These are phyloP conservation scores for Molanna angustata DNA, from an alignment of 2,888 invertebrate species.

Conservation along the genomic window DNA sequence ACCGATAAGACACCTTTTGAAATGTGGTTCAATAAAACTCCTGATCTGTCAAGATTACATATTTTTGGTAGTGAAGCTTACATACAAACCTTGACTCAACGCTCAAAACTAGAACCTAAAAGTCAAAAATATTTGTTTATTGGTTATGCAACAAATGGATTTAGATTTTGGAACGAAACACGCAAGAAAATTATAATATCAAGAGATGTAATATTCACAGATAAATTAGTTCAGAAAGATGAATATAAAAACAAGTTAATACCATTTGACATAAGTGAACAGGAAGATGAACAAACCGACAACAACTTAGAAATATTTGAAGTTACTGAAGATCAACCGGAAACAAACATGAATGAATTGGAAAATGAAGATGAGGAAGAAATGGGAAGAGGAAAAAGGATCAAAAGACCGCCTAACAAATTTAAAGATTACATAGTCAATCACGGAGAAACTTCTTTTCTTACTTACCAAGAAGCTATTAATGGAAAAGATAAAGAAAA, in stretches of 20 bases:
- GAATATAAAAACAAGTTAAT: constrained; percentile 1
- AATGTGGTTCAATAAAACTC: background rate
- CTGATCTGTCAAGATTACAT: background rate
- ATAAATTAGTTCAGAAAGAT: too few species aligned
- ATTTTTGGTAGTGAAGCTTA: background rate
- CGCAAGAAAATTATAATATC: background rate
- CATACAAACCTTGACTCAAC: background rate
- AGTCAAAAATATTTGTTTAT: background rate
- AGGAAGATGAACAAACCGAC: background rate
- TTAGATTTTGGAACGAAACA: background rate
- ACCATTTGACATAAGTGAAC: background rate
- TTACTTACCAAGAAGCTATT: constrained; percentile 2
- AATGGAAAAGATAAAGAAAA: background rate
- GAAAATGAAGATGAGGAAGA: background rate
- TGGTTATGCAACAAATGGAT: background rate
- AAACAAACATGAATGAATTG: background rate
- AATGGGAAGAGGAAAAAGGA: background rate
- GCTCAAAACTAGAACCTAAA: background rate
- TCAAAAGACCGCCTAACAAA: background rate
- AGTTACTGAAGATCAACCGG: background rate
- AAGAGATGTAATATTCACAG: background rate
- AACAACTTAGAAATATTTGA: background rate
- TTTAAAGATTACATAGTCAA: too few species aligned
- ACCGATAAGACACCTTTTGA: background rate
- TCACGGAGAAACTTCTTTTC: background rate